Conservation (phyloP, 2,888 invertebrate species). For the Bombyx huttoni region DNA sequence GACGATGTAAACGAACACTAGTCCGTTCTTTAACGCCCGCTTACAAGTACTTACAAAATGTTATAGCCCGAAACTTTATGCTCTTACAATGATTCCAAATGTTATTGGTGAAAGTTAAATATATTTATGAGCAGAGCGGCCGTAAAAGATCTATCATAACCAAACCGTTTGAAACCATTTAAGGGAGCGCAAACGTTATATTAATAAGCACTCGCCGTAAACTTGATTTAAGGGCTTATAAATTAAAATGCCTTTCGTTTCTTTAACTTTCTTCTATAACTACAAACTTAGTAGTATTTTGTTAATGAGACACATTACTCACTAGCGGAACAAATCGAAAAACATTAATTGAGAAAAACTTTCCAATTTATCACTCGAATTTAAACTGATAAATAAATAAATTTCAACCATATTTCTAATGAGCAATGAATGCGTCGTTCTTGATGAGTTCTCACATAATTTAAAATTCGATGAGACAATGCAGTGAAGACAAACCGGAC, state of each 20-base stretch:
- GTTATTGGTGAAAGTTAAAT: constrained; percentile 37
- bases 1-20: constrained; percentile 8
- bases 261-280: constrained; percentile 30
- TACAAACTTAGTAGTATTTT: neutral
- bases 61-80: neutral
- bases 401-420: neutral
- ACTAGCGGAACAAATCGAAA: neutral
- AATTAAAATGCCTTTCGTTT: constrained; percentile 39
- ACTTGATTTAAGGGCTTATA: constrained; percentile 50
- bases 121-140: constrained; percentile 29
- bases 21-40: constrained; percentile 1
- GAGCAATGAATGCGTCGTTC: neutral
- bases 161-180: constrained; percentile 22
- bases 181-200: constrained; percentile 24
- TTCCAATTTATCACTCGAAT: neutral
- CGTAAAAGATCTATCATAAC: constrained; percentile 28
- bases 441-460: constrained; percentile 7
- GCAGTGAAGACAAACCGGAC: constrained; percentile 13
- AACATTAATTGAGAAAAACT: neutral
- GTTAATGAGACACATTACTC: neutral
- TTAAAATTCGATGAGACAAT: constrained; percentile 5
- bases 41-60: neutral
- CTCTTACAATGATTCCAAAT: constrained; percentile 7
- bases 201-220: constrained; percentile 30
- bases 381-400: neutral